Evolutionary conservation across 30 jellyfish, hydroid and myxozoan genomes (phyloP), one percentile per base, ranked within the genome.

Genomic region (Aurelia coerulea): DNA sequence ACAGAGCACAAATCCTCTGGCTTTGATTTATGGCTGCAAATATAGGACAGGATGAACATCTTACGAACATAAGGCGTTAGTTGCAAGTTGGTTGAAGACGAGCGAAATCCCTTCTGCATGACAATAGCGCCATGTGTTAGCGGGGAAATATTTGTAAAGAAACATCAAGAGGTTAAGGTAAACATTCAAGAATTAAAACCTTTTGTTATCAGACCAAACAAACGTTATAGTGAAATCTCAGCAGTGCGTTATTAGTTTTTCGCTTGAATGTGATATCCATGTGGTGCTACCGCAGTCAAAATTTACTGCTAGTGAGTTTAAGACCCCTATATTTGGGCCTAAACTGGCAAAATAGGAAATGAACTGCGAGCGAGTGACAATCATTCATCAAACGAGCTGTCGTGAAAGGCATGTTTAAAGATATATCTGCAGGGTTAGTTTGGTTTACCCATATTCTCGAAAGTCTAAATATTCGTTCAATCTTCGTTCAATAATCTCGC

Each of bases 51-150:
- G 70, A n/a, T 60, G 35, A 60, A 60, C 70, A 60, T 60, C 70
- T 60, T 10, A 23, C 35, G 70, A 60, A 23, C 31, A 23, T 8
- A 60, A 17, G 13, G 35, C 70, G 35, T 60, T 60, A 60, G 14
- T 60, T 60, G 11, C 35, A 5, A 60, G 8, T 23, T 17, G 70
- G 70, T 10, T 5, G 35, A 17, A 8, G 70, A n/a, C 13, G 13
- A 23, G 70, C 70, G 35, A 60, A 60, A 60, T 17, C 11, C 29
- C 31, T 17, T n/a, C 70, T 23, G 35, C 33, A 23, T n/a, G 33
- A 60, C 70, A 60, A 60, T 17, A 60, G 70, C 70, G 70, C 70
- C 70, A 60, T 60, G 70, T 60, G 70, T 60, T 60, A 60, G 70
- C 37, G 70, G 70, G 70, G 70, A 60, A 60, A 60, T 60, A 60